Evolutionary conservation across 2,888 invertebrate genomes (phyloP), one percentile per base, ranked within the genome.

Genomic region (Melinaea marsaeus): DNA sequence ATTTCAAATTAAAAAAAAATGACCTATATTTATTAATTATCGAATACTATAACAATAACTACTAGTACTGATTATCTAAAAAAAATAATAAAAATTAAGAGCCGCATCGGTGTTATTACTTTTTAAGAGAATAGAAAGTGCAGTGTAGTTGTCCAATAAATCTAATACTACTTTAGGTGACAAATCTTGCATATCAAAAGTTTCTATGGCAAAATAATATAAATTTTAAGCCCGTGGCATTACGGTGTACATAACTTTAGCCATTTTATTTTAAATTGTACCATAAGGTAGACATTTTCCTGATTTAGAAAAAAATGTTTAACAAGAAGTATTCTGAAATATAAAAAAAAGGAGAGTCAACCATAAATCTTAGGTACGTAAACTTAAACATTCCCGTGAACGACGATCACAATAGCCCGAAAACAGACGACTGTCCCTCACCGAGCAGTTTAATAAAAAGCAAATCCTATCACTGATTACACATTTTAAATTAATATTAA

Each of bases 121-220:
- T 45, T 58, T 46, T 61, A 58, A 34, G 34, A 37, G 13, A 59
- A 22, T 55, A 51, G 46, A 55, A 46, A 58, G 65, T 65, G 65
- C 65, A 63, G 37, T 61, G 57, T 61, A 55, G 47, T 59, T 61
- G 61, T 57, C 65, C 57, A 48, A 65, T 55, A 63, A 13, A 48
- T 63, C 67, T 67, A 67, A 13, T 58, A 75, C 81, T 79, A 81
- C 75, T 72, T 62, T 68, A 57, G 71, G 84, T 84, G 84, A 79
- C 72, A 73, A 71, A 75, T 63, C 22, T 67, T 61, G 61, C 65
- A 47, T 59, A 63, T 57, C 56, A 60, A 61, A 66, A 63, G 68
- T 71, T 70, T 74, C 77, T 74, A 68, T 66, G 70, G 75, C 72
- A 71, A 73, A 73, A 72, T 66, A 72, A 72, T 62, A 66, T 35